Evolutionary conservation across 2,113 vertebrate genomes (phyloP).

Genomic region (Elephantulus edwardii): DNA sequence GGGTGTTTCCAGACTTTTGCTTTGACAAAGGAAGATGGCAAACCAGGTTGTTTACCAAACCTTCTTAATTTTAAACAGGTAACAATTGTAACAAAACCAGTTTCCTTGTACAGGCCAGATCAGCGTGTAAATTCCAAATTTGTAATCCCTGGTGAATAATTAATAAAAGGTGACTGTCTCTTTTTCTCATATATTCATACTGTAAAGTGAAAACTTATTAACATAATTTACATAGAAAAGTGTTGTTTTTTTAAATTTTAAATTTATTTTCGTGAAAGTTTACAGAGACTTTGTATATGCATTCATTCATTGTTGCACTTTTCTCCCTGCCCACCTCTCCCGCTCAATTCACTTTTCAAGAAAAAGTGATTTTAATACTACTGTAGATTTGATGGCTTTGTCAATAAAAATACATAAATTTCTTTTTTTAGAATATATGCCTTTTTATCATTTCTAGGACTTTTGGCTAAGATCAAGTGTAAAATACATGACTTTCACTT

Average conservation of each 20-base stretch:
- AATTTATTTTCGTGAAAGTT: too few species aligned
- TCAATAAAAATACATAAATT: not conserved
- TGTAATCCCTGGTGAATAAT: not conserved
- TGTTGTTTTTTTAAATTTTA: not conserved
- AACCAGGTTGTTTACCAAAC: not conserved
- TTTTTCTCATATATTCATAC: not conserved
- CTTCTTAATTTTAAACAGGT: not conserved
- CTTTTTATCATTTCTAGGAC: too few species aligned
- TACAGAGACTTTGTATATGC: too few species aligned
- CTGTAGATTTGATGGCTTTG: too few species aligned
- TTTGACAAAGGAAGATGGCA: not conserved
- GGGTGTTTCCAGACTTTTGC: not conserved
- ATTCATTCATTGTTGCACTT: too few species aligned
- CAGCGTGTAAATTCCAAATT: not conserved
- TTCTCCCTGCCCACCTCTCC: too few species aligned
- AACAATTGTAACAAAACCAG: not conserved
- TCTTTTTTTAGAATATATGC: constrained; percentile 6
- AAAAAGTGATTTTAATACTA: too few species aligned
- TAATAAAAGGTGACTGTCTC: not conserved
- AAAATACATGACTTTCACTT: too few species aligned
- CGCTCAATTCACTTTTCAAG: too few species aligned
- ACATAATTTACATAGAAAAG: not conserved
- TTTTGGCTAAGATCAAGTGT: not conserved
- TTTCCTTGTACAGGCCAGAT: not conserved
- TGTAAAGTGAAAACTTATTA: not conserved